Conservation (phyloP, 1,140 invertebrate species). For the Lasioglossum albipes region DNA sequence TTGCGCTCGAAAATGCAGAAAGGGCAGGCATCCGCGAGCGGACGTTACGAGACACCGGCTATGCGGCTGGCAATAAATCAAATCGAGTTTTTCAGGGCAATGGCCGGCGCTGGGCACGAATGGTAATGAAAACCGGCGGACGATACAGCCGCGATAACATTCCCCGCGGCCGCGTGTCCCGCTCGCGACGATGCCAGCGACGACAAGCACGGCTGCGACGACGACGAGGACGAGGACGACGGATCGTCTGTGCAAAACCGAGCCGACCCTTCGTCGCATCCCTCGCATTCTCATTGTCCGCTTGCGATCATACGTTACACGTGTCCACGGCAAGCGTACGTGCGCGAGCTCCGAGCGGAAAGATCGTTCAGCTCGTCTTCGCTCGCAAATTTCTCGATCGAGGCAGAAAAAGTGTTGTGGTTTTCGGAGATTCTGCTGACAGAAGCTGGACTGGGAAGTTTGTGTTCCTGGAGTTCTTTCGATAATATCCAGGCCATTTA, state of each 20-base stretch:
- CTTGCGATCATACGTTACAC: constrained; percentile 55
- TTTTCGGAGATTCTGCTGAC: neutral
- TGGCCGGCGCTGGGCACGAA: constrained; percentile 55
- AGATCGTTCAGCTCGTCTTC: neutral
- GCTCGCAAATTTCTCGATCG: neutral
- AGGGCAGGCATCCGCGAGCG: constrained; percentile 31
- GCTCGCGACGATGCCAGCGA: constrained; percentile 62
- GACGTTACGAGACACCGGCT: constrained; percentile 49
- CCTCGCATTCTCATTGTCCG: constrained; percentile 52
- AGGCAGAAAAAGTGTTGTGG: neutral
- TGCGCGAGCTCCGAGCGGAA: neutral
- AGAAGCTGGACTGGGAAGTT: too few relatives aligned
- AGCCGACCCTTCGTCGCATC: constrained; percentile 42
- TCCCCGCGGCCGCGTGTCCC: constrained; percentile 70
- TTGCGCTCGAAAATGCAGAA: constrained; percentile 46
- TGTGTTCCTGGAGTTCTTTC: too few relatives aligned
- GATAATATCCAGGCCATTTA: too few relatives aligned
- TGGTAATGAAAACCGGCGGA: constrained; percentile 75
- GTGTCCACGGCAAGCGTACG: constrained; percentile 39
- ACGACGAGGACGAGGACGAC: constrained; percentile 20
- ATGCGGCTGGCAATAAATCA: constrained; percentile 73
- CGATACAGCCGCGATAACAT: constrained; percentile 77
- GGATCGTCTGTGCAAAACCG: constrained; percentile 59
- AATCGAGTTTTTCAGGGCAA: constrained; percentile 73
- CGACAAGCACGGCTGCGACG: constrained; percentile 48